Base-by-base conservation (phyloP, 2,113 vertebrate species). In the Oryzias melastigma region DNA sequence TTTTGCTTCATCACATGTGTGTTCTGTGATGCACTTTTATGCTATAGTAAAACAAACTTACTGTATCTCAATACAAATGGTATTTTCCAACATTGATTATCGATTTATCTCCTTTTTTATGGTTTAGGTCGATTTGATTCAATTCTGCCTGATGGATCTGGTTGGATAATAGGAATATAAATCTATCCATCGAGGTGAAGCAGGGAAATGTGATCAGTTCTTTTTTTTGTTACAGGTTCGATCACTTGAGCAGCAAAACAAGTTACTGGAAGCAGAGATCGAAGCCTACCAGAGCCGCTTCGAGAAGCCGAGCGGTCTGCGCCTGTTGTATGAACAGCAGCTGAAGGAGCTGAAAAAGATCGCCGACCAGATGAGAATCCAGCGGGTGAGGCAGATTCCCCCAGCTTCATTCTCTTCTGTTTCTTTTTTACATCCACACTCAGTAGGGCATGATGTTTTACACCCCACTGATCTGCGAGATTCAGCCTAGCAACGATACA, bases 281-380 rank as follows among this genome's bases (percentile, higher is more conserved):
- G 68, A 85, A 27, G 75, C 85, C 56, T 87, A 91, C 44, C 71
- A 82, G 42, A 84, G 85, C 74, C 84, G 85, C 15, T 88, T 15
- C 62, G 49, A 84, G 22, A 87, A 70, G 53, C 70, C 89, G 4
- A 73, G 88, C n/a, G 85, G 85, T 58, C 67, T 90, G 49, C 85
- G 80, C 48, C 68, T 71, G 20, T 63, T 92, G 19, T 88, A 92
- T n/a, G 82, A 90, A 80, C 88, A 92, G 16, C 83, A 90, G 57
- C 82, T 92, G 68, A 82, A 35, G 71, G 88, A 91, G 58, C 73
- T 91, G 73, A 81, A 60, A 62, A 91, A 75, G 66, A 75, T 86
- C 42, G 87, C 90, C 35, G 84, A 92, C 7, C 89, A 91, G 68
- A 87, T 90, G 87, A 90, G 73, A 75, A 58, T 67, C 44, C 85